phyloP scores from a whole-genome alignment of 2,113 vertebrate species.

The Sebastes schlegelii region DNA sequence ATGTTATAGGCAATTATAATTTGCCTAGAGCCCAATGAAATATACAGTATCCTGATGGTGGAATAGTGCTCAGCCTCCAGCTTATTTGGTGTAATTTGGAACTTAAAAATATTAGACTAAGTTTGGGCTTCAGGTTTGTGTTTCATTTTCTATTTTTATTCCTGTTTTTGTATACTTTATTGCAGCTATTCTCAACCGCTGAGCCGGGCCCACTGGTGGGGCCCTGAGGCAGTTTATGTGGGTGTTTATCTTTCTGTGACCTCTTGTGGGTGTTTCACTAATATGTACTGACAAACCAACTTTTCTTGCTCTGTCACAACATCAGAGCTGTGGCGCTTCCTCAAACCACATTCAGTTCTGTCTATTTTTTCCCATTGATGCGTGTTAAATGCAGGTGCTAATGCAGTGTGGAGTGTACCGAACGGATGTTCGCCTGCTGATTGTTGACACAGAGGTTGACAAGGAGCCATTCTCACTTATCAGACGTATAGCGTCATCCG shows the following conservation, averaged over 20 bases:
- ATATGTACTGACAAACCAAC: background rate
- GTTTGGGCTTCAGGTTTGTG: too few relatives aligned
- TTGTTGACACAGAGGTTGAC: conserved; percentile 16
- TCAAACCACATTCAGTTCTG: background rate
- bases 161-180: too few relatives aligned
- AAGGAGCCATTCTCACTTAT: conserved; percentile 37
- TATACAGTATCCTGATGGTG: background rate
- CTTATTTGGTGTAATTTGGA: background rate
- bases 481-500: conserved; percentile 18
- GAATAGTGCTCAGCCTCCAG: background rate
- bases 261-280: background rate
- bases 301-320: background rate
- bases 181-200: too few relatives aligned
- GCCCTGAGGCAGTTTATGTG: too few relatives aligned
- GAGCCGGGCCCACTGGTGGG: too few relatives aligned
- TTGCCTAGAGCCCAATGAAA: background rate
- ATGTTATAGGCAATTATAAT: background rate
- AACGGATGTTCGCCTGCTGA: background rate
- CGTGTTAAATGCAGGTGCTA: background rate
- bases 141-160: too few relatives aligned
- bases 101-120: background rate
- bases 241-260: too few relatives aligned
- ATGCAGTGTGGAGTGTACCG: background rate
- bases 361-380: background rate
- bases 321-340: background rate